Base-by-base conservation (phyloP, 2,113 vertebrate species). In the Empidonax alnorum region DNA sequence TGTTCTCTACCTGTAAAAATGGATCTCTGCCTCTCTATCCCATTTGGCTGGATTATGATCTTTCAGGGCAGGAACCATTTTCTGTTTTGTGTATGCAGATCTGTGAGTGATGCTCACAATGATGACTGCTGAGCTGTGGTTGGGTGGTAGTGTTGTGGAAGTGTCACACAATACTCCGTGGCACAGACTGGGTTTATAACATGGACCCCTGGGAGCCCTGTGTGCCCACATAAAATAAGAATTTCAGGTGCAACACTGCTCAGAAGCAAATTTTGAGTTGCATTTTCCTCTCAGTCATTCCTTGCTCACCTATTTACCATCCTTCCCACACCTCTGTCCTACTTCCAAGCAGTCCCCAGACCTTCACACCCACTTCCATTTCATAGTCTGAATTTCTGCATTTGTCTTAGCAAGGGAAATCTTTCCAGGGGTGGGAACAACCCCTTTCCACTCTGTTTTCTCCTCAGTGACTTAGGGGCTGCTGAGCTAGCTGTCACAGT, bases 401-500 rank as follows among this genome's bases (percentile, higher is more conserved):
- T 86, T 78, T 78, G 8, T 74, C 41, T 68, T 87, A 25, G 35
- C 23, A 76, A 58, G 25, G 65, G 31, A 47, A 86, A 35, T 58
- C 42, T 92, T 86, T 85, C 58, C 30, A 49, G 8, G 27, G 27
- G 2, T 56, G 33, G 24, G 27, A 10, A 31, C 25, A 53, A 67
- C 5, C 2, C 27, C 12, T 82, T 82, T 83, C 17, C n/a, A 12
- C 80, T 90, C 35, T 92, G 10, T 68, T 17, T 65, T 72, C 35
- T 66, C 74, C 71, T 22, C 95, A 99, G 99, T 73, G 91, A 94
- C 3, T 95, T 98, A 37, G 99, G 99, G 42, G 82, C 47, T 63
- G 96, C 96, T 68, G 93, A 98, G 14, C 19, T 98, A 35, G 52
- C 73, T 62, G 62, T 98, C 37, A 98, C 91, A 3, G 97, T 98